Percentiles rank a stretch among this genome's conserved stretches.
These are phyloP conservation scores for Nesogale talazaci DNA, from an alignment of 2,113 vertebrate species.

Conservation along the genomic window DNA sequence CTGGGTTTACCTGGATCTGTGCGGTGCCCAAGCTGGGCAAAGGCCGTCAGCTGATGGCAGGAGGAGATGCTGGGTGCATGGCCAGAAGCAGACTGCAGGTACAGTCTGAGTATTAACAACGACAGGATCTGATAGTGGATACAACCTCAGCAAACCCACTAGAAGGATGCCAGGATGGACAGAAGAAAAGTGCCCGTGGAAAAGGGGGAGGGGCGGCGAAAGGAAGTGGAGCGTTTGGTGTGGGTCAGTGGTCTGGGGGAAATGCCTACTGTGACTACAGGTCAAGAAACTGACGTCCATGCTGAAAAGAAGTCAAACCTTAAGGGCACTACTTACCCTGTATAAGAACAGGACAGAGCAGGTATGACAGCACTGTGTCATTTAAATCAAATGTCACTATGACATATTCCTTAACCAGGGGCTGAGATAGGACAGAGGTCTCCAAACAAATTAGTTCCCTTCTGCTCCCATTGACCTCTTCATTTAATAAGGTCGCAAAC, in stretches of 20 bases:
- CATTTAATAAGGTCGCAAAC: fast-evolving
- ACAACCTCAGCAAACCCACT: background rate
- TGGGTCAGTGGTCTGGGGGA: fast-evolving
- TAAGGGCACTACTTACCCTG: fast-evolving
- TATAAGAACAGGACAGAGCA: background rate
- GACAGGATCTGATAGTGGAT: background rate
- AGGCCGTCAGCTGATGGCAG: background rate
- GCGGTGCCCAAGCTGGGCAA: too few species aligned
- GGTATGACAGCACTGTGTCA: too few species aligned
- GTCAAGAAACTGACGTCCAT: fast-evolving
- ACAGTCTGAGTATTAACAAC: background rate
- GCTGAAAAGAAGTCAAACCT: background rate
- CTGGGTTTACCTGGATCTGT: background rate
- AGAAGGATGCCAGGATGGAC: background rate
- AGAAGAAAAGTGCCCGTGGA: background rate
- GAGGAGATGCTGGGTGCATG: background rate
- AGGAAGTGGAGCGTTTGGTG: fast-evolving
- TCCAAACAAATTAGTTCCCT: background rate
- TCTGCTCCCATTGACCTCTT: background rate
- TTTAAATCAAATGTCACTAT: background rate
- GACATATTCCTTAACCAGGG: background rate
- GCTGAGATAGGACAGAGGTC: background rate
- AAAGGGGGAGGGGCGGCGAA: background rate
- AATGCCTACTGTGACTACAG: fast-evolving
- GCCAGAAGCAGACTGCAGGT: background rate